These are phyloP conservation scores for Brenthis ino DNA, from an alignment of 2,888 invertebrate species.

Conservation along the genomic window DNA sequence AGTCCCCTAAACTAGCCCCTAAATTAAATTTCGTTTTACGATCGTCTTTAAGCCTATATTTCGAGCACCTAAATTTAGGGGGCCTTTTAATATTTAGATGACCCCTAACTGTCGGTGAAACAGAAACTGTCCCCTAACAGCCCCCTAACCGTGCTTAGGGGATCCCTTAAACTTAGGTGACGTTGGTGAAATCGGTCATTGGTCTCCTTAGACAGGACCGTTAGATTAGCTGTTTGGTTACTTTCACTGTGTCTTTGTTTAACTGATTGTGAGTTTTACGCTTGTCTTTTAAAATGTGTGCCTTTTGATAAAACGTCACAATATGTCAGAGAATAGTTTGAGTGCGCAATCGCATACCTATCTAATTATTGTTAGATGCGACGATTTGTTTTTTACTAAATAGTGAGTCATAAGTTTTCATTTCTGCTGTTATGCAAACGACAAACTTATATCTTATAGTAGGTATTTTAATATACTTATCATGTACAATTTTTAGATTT, in stretches of 20 bases:
- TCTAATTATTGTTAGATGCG: neutral
- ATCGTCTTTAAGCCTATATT: no score
- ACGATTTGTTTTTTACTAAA: slow-evolving; percentile 10
- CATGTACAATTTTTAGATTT: neutral
- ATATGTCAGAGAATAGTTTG: slow-evolving; percentile 1
- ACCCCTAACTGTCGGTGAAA: no score
- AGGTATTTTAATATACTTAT: neutral
- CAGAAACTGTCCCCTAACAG: no score
- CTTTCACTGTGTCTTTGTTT: slow-evolving; percentile 49
- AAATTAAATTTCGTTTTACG: no score
- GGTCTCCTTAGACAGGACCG: slow-evolving; percentile 45
- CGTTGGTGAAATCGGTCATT: no score
- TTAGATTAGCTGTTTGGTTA: slow-evolving; percentile 44
- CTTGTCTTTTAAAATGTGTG: slow-evolving; percentile 20
- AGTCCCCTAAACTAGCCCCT: no score
- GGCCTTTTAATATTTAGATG: no score
- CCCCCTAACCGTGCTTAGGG: no score
- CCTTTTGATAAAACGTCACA: slow-evolving; percentile 13
- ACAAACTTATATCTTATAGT: neutral
- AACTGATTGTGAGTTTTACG: slow-evolving; percentile 23
- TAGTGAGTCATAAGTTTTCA: slow-evolving; percentile 4
- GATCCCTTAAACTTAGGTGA: no score
- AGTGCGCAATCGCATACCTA: slow-evolving; percentile 6
- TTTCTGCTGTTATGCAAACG: neutral
- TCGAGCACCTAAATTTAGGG: no score